Evolutionary conservation across 2,888 invertebrate species (phyloP).

Genomic region (Drosophila bunnanda): DNA sequence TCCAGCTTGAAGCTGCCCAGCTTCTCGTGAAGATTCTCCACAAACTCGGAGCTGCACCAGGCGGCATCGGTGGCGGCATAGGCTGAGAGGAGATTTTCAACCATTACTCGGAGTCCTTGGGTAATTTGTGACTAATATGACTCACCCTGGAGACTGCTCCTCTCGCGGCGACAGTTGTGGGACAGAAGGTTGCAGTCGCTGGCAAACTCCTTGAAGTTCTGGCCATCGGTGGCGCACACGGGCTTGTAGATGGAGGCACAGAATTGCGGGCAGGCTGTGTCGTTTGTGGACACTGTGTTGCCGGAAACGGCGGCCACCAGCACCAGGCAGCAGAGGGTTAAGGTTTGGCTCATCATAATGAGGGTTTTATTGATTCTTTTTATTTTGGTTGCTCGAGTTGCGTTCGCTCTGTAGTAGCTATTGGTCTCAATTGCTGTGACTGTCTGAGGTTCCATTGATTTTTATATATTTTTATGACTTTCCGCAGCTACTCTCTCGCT

Average conservation of each 20-base stretch:
- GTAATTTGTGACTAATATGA: background rate
- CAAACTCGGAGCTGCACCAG: constrained; percentile 78
- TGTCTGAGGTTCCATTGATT: constrained; percentile 62
- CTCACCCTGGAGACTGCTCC: constrained; percentile 62
- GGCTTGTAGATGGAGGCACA: constrained; percentile 72
- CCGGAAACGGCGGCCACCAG: constrained; percentile 57
- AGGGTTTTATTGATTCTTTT: constrained; percentile 12
- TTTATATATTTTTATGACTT: constrained; percentile 59
- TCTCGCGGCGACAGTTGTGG: constrained; percentile 75
- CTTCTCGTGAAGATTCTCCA: constrained; percentile 59
- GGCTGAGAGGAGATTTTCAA: constrained; percentile 43
- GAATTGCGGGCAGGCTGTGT: constrained; percentile 67
- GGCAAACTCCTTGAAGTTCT: constrained; percentile 69
- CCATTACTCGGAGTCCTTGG: background rate
- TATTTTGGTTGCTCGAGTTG: constrained; percentile 6
- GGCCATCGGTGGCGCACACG: constrained; percentile 77
- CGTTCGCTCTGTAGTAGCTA: constrained; percentile 58
- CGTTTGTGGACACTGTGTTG: constrained; percentile 56
- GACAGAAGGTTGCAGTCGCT: constrained; percentile 69
- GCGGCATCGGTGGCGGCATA: constrained; percentile 69
- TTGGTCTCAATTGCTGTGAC: constrained; percentile 67
- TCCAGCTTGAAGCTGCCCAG: constrained; percentile 61
- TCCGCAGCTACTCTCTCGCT: constrained; percentile 36
- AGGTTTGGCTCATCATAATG: constrained; percentile 50
- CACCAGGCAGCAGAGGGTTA: constrained; percentile 53